phyloP scores from a whole-genome alignment of 2,797 vertebrate species.

The Xiphorhynchus erythropygius region DNA sequence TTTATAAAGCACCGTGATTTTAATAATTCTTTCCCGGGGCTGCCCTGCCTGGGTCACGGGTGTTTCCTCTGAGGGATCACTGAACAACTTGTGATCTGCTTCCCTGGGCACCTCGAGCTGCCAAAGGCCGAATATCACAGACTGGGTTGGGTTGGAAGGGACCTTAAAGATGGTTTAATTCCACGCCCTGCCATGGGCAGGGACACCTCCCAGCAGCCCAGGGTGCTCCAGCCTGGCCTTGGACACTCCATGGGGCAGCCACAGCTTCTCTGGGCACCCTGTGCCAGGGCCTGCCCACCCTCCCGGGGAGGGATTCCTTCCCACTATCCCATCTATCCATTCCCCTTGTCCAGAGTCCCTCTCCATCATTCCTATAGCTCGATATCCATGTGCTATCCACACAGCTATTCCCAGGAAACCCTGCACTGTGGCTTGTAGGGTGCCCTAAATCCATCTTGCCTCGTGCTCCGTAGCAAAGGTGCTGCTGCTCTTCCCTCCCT shows the following conservation, averaged over 20 bases:
- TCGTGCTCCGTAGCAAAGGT: rapidly evolving
- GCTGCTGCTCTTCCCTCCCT: not conserved
- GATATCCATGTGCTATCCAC: rapidly evolving
- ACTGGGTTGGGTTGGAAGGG: not conserved
- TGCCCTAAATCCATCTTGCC: not conserved
- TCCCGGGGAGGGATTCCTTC: not conserved
- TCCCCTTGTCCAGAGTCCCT: not conserved
- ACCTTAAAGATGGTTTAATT: not conserved
- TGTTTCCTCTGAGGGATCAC: rapidly evolving
- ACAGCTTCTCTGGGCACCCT: not conserved
- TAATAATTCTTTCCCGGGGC: not conserved
- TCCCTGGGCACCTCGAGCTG: not conserved
- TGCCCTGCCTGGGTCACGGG: rapidly evolving
- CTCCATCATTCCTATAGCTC: not conserved
- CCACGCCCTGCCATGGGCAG: not conserved
- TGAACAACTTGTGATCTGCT: not conserved
- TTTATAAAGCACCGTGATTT: not conserved
- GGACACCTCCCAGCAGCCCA: not conserved
- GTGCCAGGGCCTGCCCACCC: not conserved
- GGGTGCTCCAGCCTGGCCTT: rapidly evolving
- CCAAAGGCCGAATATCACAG: not conserved
- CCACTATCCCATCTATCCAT: not conserved
- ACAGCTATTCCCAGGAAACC: not conserved
- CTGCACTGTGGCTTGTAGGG: rapidly evolving
- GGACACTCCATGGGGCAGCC: not conserved